Percentiles rank a stretch among this genome's conserved stretches.
phyloP scores from a whole-genome alignment of 2,113 vertebrate species.

The Amphiprion percula region DNA sequence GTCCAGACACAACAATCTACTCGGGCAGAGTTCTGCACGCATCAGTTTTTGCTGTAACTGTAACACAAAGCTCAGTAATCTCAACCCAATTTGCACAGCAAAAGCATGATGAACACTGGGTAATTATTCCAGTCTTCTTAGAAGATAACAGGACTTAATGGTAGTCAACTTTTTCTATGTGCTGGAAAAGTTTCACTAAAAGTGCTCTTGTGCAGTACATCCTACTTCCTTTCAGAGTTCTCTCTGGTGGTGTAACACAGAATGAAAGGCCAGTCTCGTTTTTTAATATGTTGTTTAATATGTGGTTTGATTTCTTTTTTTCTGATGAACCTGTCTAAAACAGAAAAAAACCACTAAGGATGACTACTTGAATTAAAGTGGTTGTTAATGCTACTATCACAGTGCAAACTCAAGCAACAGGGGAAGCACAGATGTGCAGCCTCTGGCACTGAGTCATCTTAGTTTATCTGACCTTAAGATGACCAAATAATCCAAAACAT shows the following conservation, averaged over 20 bases:
- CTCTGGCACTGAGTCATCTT: neutral
- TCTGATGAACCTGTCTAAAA: neutral
- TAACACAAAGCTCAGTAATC: neutral
- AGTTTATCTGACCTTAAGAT: conserved; percentile 9
- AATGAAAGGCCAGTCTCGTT: neutral
- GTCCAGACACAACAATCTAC: neutral
- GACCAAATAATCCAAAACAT: conserved; percentile 32
- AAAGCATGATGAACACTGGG: neutral
- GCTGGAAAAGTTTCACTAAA: neutral
- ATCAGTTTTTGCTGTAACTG: neutral
- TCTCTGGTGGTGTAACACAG: neutral
- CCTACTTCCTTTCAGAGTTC: neutral
- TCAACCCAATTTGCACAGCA: neutral
- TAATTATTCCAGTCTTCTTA: neutral
- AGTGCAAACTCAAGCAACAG: neutral
- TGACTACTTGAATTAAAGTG: conserved; percentile 13
- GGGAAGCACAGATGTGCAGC: neutral
- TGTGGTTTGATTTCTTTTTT: neutral
- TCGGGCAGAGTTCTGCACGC: neutral
- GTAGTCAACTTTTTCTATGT: accelerated
- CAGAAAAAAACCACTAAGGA: neutral
- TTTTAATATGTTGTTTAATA: neutral
- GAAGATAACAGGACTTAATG: neutral
- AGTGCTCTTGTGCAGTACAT: neutral
- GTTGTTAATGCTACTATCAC: neutral